Evolutionary conservation across 2,888 invertebrate species (phyloP).

Genomic region (Drosophila tripunctata): DNA sequence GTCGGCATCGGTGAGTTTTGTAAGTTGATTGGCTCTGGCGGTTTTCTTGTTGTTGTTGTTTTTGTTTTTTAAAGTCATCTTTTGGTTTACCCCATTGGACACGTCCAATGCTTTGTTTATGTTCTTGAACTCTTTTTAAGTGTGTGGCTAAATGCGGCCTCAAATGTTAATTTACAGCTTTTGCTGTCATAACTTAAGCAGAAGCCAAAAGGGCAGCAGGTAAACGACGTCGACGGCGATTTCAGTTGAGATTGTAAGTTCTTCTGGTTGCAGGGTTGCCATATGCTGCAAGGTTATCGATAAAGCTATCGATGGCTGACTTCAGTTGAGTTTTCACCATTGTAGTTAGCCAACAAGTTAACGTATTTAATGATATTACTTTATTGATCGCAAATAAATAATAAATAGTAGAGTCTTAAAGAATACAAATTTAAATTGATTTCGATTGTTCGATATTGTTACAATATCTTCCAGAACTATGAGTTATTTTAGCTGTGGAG

Average conservation of each 20-base stretch:
- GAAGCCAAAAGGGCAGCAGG: constrained; percentile 20
- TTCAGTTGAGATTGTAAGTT: constrained; percentile 1
- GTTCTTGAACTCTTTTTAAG: constrained; percentile 76
- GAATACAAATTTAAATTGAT: too few species aligned
- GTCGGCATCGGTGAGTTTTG: constrained; percentile 58
- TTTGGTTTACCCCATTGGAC: constrained; percentile 40
- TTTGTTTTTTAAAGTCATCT: constrained; percentile 1
- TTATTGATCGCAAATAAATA: too few species aligned
- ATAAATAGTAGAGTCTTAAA: too few species aligned
- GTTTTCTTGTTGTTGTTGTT: constrained; percentile 17
- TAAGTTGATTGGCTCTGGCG: constrained; percentile 66
- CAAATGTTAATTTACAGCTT: constrained; percentile 72
- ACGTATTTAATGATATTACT: too few species aligned
- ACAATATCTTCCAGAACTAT: too few species aligned
- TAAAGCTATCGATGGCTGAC: background rate
- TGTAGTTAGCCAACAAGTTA: too few species aligned
- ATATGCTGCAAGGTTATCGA: constrained; percentile 2
- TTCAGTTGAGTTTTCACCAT: too few species aligned
- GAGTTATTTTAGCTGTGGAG: too few species aligned
- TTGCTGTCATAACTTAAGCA: constrained; percentile 60
- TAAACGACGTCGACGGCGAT: background rate
- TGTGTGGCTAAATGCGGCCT: constrained; percentile 56
- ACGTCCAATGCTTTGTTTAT: constrained; percentile 66
- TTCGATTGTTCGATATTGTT: too few species aligned
- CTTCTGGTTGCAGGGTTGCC: background rate